Base-by-base conservation (phyloP, 1,140 invertebrate species). In the Eulimnadia texana region DNA sequence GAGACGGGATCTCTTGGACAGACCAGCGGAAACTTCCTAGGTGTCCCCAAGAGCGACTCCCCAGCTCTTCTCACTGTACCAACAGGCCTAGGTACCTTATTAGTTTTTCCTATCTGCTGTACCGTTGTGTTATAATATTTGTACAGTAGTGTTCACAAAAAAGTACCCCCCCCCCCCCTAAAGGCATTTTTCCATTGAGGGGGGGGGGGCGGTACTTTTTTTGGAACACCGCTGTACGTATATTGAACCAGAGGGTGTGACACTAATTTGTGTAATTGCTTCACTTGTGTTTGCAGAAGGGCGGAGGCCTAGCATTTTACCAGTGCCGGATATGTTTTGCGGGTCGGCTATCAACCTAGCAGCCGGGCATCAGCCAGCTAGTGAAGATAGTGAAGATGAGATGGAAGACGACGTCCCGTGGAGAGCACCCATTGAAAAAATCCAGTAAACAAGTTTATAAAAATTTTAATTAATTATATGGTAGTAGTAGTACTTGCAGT, bases 391-490 rank as follows among this genome's bases (percentile, higher is more conserved):
- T 66, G 88, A 90, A 66, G 88, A 91, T 66, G 88, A 92, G 71
- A 80, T 90, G 56, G 87, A 90, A 33, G 88, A 90, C 67, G 86
- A 92, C 63, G 88, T 90, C 24, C 87, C 88, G 1, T 91, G 88
- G 88, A 78, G 86, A 66, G 87, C 87, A 2, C 86, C 87, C 0
- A 89, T 86, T 50, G 88, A 92, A 72, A 90, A 89, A 73, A 90
- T 91, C 69, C 84, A 86, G 85, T 90, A 81, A 86, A 86, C 80
- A 20, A 66, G 67, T 63, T 59, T 66, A 25, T 10, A 50, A 20
- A 24, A 61, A 3, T 25, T 50, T 49, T 66, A 33, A 42, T n/a
- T 11, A 47, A 0, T 47, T 47, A 47, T 11, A 47, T 47, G 11
- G n/a, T 47, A 47, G 42, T 47, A 11, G n/a, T 47, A 11, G n/a